Percentiles rank a stretch among this genome's conserved stretches.
phyloP scores from a whole-genome alignment of 2,888 invertebrate genomes.

The Perizoma flavofasciatum region DNA sequence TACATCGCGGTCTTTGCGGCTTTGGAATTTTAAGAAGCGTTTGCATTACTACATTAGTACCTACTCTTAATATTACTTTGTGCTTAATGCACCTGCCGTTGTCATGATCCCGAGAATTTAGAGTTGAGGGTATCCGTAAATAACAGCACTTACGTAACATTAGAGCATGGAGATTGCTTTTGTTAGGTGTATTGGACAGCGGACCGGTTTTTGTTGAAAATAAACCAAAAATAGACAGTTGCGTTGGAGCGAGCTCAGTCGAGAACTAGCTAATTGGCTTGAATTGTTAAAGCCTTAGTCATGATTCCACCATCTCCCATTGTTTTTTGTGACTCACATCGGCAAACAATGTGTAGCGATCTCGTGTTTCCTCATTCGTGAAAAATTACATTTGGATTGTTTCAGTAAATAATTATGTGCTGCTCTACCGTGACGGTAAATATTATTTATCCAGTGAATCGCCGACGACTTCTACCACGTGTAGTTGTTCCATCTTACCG shows the following conservation, averaged over 20 bases:
- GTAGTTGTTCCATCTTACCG: no score
- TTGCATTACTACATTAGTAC: conserved; percentile 27
- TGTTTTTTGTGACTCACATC: conserved; percentile 70
- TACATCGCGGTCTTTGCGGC: neutral
- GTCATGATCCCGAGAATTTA: conserved; percentile 36
- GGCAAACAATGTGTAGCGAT: conserved; percentile 53
- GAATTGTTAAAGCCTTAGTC: conserved; percentile 79
- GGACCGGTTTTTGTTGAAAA: conserved; percentile 43
- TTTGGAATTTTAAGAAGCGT: conserved; percentile 2
- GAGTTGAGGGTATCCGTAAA: conserved; percentile 40
- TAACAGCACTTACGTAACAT: conserved; percentile 43
- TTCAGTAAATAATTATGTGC: conserved; percentile 30
- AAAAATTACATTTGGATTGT: conserved; percentile 44
- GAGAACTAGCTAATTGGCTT: conserved; percentile 67
- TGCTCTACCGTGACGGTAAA: conserved; percentile 29
- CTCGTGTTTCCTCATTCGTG: conserved; percentile 57
- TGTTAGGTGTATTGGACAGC: conserved; percentile 39
- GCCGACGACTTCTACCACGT: no score
- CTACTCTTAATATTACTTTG: conserved; percentile 14
- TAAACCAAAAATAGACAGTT: conserved; percentile 48
- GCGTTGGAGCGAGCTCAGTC: conserved; percentile 37
- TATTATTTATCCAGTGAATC: conserved; percentile 7
- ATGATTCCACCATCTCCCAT: conserved; percentile 59
- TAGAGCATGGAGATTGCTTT: conserved; percentile 38
- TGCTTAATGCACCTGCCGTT: conserved; percentile 15